A percentile compares a stretch with the other conserved stretches of the same genome.
Evolutionary conservation across 2,113 vertebrate species (phyloP).

Genomic region (Peucedramus taeniatus): DNA sequence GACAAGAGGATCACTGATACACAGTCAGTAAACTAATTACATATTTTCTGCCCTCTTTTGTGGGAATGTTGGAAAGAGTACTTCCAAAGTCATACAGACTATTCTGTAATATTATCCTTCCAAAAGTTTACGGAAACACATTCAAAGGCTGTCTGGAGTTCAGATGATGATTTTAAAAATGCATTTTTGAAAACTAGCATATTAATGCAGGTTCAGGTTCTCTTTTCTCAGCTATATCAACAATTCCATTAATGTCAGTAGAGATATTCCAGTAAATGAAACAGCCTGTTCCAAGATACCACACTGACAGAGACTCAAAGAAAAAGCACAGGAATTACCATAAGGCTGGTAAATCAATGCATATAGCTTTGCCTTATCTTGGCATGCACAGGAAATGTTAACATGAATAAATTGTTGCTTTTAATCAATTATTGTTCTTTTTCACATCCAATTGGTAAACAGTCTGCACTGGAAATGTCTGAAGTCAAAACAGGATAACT

Average conservation of each 20-base stretch:
- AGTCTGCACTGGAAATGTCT: slow-evolving; percentile 10
- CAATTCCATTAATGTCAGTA: not conserved
- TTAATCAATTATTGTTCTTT: not conserved
- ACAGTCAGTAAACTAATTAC: not conserved
- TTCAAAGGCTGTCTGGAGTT: not conserved
- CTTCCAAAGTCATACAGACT: slow-evolving; percentile 21
- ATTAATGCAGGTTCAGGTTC: not conserved
- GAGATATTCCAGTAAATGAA: slow-evolving; percentile 11
- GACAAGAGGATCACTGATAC: not conserved
- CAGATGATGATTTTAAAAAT: not conserved
- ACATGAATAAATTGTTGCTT: not conserved
- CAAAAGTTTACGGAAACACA: slow-evolving; percentile 33
- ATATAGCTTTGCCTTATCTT: not conserved
- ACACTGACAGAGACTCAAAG: not conserved
- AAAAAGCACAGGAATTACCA: not conserved
- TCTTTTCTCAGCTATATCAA: slow-evolving; percentile 10
- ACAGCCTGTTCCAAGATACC: not conserved
- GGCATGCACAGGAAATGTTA: not conserved
- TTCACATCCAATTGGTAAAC: not conserved
- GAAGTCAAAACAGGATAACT: slow-evolving; percentile 32
- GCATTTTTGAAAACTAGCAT: not conserved
- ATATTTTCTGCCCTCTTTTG: not conserved
- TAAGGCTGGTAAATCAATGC: not conserved
- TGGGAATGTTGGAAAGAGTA: not conserved
- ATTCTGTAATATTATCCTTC: slow-evolving; percentile 34